phyloP scores from a whole-genome alignment of 2,113 vertebrate genomes.

The Otocyon megalotis region DNA sequence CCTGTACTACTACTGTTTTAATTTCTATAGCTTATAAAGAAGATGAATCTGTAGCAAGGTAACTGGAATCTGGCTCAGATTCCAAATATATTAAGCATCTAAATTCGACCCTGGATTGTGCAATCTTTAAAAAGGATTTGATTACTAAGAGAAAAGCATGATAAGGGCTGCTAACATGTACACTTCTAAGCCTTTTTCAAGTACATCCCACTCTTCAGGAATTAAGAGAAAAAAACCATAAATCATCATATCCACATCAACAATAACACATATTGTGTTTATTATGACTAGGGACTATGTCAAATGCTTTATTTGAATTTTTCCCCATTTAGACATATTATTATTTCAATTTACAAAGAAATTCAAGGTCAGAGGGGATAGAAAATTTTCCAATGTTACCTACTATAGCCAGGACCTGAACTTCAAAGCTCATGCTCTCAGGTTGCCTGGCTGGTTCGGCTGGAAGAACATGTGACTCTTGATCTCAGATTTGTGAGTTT shows the following conservation, averaged over 20 bases:
- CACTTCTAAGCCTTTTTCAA: slow-evolving; percentile 12
- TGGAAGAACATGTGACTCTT: neutral
- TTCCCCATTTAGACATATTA: neutral
- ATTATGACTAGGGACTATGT: neutral
- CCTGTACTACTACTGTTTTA: slow-evolving; percentile 16
- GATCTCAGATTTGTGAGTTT: neutral
- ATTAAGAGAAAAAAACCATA: neutral
- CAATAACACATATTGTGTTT: neutral
- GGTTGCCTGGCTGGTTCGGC: neutral
- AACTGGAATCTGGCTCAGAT: slow-evolving; percentile 51
- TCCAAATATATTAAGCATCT: slow-evolving; percentile 41
- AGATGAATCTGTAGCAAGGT: slow-evolving; percentile 50
- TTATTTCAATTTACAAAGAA: slow-evolving; percentile 54
- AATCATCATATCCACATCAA: slow-evolving; percentile 22
- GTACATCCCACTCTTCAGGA: slow-evolving; percentile 6
- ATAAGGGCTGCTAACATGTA: neutral
- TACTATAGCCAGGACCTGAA: neutral
- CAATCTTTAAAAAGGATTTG: slow-evolving; percentile 46
- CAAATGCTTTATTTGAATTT: slow-evolving; percentile 56
- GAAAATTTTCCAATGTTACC: neutral
- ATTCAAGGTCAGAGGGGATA: slow-evolving; percentile 49
- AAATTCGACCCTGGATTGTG: slow-evolving; percentile 33
- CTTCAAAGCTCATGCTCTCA: neutral
- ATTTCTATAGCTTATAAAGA: slow-evolving; percentile 59
- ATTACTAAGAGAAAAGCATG: neutral